Percentiles rank a stretch among this genome's conserved stretches.
These are phyloP conservation scores for Catostomus latipinnis DNA, from an alignment of 2,797 vertebrate species.

Conservation along the genomic window DNA sequence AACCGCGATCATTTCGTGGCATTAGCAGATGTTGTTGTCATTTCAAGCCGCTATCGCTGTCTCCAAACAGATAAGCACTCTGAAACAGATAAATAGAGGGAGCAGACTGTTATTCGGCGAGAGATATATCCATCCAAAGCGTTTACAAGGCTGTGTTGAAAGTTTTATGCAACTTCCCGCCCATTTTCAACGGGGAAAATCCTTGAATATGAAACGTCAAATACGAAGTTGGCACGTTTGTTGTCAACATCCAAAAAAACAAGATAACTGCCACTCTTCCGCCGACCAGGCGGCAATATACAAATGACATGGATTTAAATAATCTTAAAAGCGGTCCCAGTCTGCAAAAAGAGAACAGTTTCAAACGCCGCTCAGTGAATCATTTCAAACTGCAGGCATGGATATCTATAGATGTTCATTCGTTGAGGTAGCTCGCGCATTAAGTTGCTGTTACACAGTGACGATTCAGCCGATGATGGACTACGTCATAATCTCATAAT, in stretches of 20 bases:
- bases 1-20: constrained; percentile 29
- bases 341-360: background rate
- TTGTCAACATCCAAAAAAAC: background rate
- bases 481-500: constrained; percentile 30
- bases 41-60: constrained; percentile 29
- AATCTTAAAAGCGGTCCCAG: background rate
- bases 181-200: constrained; percentile 70
- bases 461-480: background rate
- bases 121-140: constrained; percentile 43
- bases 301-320: background rate
- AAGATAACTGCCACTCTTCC: background rate
- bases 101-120: constrained; percentile 44
- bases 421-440: background rate
- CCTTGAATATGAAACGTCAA: constrained; percentile 40
- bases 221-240: background rate
- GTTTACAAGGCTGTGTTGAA: constrained; percentile 57
- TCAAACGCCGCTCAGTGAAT: background rate
- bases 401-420: background rate
- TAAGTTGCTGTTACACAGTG: background rate
- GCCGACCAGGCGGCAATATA: background rate
- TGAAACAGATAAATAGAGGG: constrained; percentile 48
- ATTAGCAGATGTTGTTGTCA: constrained; percentile 42
- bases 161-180: constrained; percentile 71
- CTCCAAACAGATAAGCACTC: constrained; percentile 36
- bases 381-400: background rate